Evolutionary conservation across 1,140 invertebrate genomes (phyloP), one percentile per base, ranked within the genome.

Genomic region (Popillia japonica): DNA sequence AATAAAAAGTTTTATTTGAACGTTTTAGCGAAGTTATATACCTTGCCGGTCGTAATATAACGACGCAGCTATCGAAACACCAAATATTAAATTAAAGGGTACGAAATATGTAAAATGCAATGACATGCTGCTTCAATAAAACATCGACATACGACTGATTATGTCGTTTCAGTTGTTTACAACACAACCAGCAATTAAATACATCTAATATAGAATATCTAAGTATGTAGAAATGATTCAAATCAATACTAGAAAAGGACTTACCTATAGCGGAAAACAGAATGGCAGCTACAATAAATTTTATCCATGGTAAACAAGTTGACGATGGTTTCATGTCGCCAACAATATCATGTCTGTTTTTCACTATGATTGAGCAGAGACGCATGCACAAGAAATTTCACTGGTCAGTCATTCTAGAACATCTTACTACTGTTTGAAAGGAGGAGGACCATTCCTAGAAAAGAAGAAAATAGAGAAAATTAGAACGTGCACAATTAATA

Each of bases 331-430:
- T 73, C 72, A 73, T 73, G 72, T 73, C 72, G 72, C 40, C 72
- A 40, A 42, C 23, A 73, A 73, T 73, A 73, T 73, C 72, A 73
- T 73, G 72, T 73, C 72, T 73, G 40, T 73, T 73, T 73, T 73
- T 73, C 72, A 73, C 72, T 73, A 73, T 73, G 11, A 73, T 42
- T 73, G 40, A 40, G 40, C 72, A 73, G 40, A 73, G 27, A 73
- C 72, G 40, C 72, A 40, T 73, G 40, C 72, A 73, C 72, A 40
- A 73, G 40, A 73, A 73, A 42, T 73, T 41, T 40, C 72, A 73
- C 72, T 73, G 27, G 40, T 40, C 27, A 73, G 72, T 73, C 40
- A 64, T 64, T 64, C 61, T 64, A 64, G n/a, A 23, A 64, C 61
- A 64, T 64, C 61, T 20, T 64, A 64, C 61, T 64, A 64, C 61